Percentiles rank a stretch among this genome's conserved stretches.
phyloP scores from a whole-genome alignment of 1,140 invertebrate genomes.

The Zaprionus taronus region DNA sequence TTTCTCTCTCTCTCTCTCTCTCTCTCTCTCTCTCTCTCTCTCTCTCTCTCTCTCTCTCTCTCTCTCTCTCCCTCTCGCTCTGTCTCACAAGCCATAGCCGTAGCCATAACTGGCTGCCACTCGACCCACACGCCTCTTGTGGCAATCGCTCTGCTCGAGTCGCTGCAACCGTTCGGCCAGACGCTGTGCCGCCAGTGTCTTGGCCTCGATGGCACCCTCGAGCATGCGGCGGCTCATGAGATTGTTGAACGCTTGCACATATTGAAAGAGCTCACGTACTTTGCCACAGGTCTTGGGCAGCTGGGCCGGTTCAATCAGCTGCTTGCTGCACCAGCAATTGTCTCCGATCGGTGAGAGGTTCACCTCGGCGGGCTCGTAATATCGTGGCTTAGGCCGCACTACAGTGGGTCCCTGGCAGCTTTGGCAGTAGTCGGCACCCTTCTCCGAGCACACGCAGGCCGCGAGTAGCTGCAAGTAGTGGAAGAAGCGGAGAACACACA shows the following conservation, averaged over 20 bases:
- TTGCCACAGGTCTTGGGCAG: conserved; percentile 76
- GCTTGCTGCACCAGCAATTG: conserved; percentile 78
- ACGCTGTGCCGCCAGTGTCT: conserved; percentile 72
- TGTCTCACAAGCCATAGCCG: conserved; percentile 36
- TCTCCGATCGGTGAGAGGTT: conserved; percentile 75
- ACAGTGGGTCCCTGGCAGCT: conserved; percentile 60
- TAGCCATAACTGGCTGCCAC: conserved; percentile 24
- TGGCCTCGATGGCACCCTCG: conserved; percentile 72
- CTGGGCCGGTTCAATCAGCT: conserved; percentile 75
- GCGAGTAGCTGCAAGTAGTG: conserved; percentile 49
- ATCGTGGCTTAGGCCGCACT: conserved; percentile 65
- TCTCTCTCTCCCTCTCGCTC: background rate
- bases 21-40: background rate
- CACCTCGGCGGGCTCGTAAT: conserved; percentile 57
- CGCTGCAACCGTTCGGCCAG: conserved; percentile 71
- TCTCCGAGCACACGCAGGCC: conserved; percentile 82
- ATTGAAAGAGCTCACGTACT: conserved; percentile 81
- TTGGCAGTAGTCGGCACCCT: conserved; percentile 74
- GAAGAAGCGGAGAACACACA: background rate
- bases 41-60: background rate
- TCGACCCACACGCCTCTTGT: conserved; percentile 39
- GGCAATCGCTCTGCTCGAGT: conserved; percentile 64
- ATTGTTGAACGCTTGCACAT: conserved; percentile 72
- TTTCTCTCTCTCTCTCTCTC: background rate
- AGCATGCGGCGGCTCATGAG: conserved; percentile 72